A percentile compares a stretch with the other conserved stretches of the same genome.
Conservation (phyloP, 2,888 invertebrate species). For the Strigamia maritima region DNA sequence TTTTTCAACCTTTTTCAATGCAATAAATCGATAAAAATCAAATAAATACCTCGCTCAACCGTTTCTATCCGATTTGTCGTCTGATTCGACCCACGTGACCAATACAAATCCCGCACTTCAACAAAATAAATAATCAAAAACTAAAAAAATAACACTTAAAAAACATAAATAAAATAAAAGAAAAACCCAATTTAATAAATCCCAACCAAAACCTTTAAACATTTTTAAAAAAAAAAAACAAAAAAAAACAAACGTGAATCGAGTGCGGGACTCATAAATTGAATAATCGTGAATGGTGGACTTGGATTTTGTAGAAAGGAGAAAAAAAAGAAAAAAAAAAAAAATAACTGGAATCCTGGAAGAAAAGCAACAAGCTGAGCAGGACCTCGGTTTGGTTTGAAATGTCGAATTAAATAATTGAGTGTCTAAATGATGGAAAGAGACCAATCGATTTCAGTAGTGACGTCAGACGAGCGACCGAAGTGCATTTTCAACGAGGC, state of each 20-base stretch:
- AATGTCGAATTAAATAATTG: neutral
- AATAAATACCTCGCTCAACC: neutral
- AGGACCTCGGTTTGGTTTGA: neutral
- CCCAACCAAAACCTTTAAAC: neutral
- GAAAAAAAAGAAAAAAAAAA: neutral
- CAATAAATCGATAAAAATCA: neutral
- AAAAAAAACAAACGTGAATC: neutral
- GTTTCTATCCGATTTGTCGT: neutral
- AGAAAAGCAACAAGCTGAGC: neutral
- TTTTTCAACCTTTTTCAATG: too few relatives aligned
- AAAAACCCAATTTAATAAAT: neutral
- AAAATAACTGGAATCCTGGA: neutral
- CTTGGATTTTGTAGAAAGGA: too few relatives aligned
- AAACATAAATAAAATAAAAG: neutral
- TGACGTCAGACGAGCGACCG: neutral
- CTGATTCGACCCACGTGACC: neutral
- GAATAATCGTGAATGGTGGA: slow-evolving; percentile 1
- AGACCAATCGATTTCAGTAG: neutral
- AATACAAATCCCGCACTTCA: neutral
- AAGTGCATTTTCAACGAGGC: neutral
- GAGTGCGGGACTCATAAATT: neutral
- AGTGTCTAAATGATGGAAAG: neutral
- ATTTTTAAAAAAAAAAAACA: neutral
- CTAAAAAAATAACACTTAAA: neutral
- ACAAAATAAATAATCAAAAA: neutral